phyloP scores from a whole-genome alignment of 2,797 vertebrate species.

The Chrysocyon brachyurus region DNA sequence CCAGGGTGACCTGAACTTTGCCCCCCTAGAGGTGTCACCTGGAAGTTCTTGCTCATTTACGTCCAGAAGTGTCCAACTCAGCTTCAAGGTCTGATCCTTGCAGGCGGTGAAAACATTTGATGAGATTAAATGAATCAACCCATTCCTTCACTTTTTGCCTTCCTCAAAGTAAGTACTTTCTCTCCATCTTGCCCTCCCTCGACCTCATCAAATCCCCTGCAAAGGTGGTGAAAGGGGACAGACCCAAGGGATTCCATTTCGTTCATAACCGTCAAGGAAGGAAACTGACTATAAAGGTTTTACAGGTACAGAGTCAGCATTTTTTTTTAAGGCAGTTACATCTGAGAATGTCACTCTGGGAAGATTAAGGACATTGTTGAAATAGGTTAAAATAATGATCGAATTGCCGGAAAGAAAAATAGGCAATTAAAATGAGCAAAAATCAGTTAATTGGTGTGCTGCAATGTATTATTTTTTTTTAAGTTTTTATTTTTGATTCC shows the following conservation, averaged over 20 bases:
- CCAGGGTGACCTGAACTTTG: background rate
- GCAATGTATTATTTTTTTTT: background rate
- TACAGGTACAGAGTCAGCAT: background rate
- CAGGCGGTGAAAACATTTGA: background rate
- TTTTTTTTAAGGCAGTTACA: background rate
- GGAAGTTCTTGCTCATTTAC: background rate
- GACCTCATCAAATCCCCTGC: background rate
- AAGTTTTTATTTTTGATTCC: background rate
- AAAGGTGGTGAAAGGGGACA: background rate
- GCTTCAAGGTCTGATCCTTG: background rate
- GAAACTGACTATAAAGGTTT: background rate
- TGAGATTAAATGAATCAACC: background rate
- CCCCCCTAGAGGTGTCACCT: background rate
- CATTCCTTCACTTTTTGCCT: background rate
- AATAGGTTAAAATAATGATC: conserved; percentile 38
- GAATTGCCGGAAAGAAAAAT: background rate
- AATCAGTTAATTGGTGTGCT: conserved; percentile 11
- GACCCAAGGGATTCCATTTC: background rate
- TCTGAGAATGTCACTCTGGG: conserved; percentile 20
- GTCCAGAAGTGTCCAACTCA: background rate
- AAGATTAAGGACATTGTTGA: conserved; percentile 46
- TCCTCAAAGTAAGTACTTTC: background rate
- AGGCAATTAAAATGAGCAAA: conserved; percentile 2
- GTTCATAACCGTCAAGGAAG: background rate
- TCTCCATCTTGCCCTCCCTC: background rate